Evolutionary conservation across 2,888 invertebrate genomes (phyloP).

Genomic region (Sclerodermus sp.): DNA sequence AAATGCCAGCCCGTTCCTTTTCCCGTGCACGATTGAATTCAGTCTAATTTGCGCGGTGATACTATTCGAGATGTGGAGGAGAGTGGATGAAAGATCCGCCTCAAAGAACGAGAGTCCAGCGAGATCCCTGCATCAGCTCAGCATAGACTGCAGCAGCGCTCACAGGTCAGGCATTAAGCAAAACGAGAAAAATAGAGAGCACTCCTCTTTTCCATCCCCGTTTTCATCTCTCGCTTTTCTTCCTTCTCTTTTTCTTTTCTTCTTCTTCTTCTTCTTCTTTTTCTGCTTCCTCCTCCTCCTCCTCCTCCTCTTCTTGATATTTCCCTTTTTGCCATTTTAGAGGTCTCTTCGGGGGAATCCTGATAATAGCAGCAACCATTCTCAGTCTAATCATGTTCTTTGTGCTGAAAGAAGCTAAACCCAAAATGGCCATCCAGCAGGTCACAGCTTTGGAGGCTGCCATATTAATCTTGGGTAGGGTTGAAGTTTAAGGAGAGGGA

Average conservation of each 20-base stretch:
- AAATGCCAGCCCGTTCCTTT: conserved; percentile 78
- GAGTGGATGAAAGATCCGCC: conserved; percentile 66
- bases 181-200: no score
- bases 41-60: conserved; percentile 84
- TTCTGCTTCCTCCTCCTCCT: not conserved
- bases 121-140: conserved; percentile 47
- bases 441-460: conserved; percentile 48
- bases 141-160: conserved; percentile 80
- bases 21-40: conserved; percentile 90
- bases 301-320: conserved; percentile 45
- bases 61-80: conserved; percentile 87
- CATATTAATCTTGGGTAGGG: conserved; percentile 41
- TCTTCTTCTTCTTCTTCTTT: no score
- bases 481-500: not conserved
- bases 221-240: not conserved
- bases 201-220: no score
- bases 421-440: conserved; percentile 48
- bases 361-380: conserved; percentile 79
- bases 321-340: conserved; percentile 31
- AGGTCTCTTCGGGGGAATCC: conserved; percentile 72
- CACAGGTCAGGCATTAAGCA: conserved; percentile 61
- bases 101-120: conserved; percentile 56
- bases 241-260: conserved; percentile 45
- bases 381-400: conserved; percentile 89
- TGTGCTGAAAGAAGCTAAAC: conserved; percentile 68